Evolutionary conservation across 2,797 vertebrate genomes (phyloP).

Genomic region (Coregonus sp.): DNA sequence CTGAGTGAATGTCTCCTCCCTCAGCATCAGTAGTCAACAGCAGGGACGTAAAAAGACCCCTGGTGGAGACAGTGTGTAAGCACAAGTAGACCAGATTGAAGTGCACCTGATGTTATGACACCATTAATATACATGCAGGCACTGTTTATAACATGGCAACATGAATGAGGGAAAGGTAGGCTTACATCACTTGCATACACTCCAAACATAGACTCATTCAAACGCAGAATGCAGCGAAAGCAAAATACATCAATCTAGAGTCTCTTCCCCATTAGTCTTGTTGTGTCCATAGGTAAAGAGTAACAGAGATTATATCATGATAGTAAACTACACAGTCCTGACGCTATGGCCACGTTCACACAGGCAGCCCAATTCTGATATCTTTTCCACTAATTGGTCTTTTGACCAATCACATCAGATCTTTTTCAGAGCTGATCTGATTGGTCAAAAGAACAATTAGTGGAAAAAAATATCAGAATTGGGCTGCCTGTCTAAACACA

Average conservation of each 20-base stretch:
- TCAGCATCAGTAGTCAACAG: background rate
- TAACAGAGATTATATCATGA: constrained; percentile 42
- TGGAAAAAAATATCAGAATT: too few relatives aligned
- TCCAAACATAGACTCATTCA: constrained; percentile 34
- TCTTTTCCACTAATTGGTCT: too few relatives aligned
- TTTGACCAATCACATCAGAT: too few relatives aligned
- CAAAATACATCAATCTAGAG: constrained; percentile 46
- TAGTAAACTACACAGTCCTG: too few relatives aligned
- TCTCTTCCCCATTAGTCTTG: constrained; percentile 53
- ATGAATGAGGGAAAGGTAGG: constrained; percentile 10
- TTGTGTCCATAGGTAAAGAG: constrained; percentile 64
- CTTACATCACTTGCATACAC: constrained; percentile 11
- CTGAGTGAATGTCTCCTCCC: background rate
- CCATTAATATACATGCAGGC: background rate
- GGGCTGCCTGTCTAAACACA: too few relatives aligned
- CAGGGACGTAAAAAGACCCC: constrained; percentile 72
- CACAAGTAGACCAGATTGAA: constrained; percentile 48
- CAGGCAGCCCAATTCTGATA: too few relatives aligned
- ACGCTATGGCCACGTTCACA: too few relatives aligned
- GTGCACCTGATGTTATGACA: background rate
- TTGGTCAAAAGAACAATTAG: too few relatives aligned
- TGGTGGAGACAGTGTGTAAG: constrained; percentile 64
- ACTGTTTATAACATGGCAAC: background rate
- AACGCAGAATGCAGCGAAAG: constrained; percentile 38
- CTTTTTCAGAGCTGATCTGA: too few relatives aligned